phyloP scores from a whole-genome alignment of 1,140 invertebrate genomes.

The Augochlora pura region DNA sequence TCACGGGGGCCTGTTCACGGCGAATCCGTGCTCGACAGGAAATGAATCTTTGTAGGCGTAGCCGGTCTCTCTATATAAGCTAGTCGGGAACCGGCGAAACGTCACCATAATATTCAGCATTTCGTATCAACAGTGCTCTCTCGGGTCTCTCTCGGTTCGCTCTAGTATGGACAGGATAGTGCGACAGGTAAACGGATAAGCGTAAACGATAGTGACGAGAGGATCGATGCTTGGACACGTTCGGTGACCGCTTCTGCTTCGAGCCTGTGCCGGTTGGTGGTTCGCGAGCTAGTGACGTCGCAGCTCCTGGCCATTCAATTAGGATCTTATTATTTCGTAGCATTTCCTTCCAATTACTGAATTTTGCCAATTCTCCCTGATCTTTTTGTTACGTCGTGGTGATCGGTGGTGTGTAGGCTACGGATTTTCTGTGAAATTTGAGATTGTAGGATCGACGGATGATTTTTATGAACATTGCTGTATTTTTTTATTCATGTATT shows the following conservation, averaged over 20 bases:
- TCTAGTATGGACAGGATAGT: slow-evolving; percentile 67
- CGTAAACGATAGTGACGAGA: too few species aligned
- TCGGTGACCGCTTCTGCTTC: neutral
- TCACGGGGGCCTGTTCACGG: neutral
- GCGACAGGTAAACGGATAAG: slow-evolving; percentile 69
- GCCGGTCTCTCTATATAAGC: slow-evolving; percentile 69
- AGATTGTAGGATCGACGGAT: too few species aligned
- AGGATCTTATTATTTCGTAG: too few species aligned
- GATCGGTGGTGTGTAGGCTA: too few species aligned
- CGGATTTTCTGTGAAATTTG: too few species aligned
- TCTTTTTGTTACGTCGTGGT: too few species aligned
- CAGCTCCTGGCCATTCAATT: too few species aligned
- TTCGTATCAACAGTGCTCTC: slow-evolving; percentile 58
- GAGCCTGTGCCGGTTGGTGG: neutral
- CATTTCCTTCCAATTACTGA: too few species aligned
- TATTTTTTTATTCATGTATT: too few species aligned
- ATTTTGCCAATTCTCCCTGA: too few species aligned
- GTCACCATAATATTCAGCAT: slow-evolving; percentile 68
- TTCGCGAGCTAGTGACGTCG: neutral
- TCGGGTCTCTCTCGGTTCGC: slow-evolving; percentile 27
- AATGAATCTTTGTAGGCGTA: slow-evolving; percentile 54
- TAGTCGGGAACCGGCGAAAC: slow-evolving; percentile 48
- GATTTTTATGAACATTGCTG: too few species aligned
- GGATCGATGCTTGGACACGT: too few species aligned
- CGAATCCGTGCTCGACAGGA: slow-evolving; percentile 49